Evolutionary conservation across 2,113 vertebrate species (phyloP), one percentile per base, ranked within the genome.

Genomic region (Aythya baeri): DNA sequence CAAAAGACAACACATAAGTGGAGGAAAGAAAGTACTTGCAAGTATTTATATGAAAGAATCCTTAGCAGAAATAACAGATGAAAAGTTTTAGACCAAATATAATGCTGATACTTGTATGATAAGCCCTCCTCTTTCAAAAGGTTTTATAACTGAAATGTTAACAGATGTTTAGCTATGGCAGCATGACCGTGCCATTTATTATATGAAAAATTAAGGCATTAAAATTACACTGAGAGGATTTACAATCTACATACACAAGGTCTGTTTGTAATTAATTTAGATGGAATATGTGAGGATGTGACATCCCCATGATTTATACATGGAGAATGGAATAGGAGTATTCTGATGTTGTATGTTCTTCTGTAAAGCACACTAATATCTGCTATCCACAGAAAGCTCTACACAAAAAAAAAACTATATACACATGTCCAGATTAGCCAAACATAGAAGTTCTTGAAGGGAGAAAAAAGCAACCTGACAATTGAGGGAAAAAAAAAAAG

Each of bases 251-350:
- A 12, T 55, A 7, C 1, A 2, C 65, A 63, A 85, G 71, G 62
- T 83, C 63, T 83, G 4, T 91, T 81, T 71, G 59, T 70, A 82
- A 89, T 70, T 90, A 86, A 84, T 88, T 85, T 76, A 84, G 76
- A 66, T 65, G 77, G 11, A 91, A 85, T 17, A 11, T 77, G 38
- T 87, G 54, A 63, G 73, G 67, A 57, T 32, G 6, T 77, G 57
- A 52, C 43, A 70, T 59, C 17, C 31, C 41, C 12, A 3, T 57
- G 67, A 55, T 61, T 79, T 74, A 49, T 6, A n/a, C 46, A 32
- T 41, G 32, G 20, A 41, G 23, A 70, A 79, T 7, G 9, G 52
- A 92, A 50, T 22, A 66, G 44, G 7, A 36, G 16, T 46, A 16
- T 66, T 93, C 70, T 43, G 23, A 1, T 59, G 32, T 23, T 22